Evolutionary conservation across 2,888 invertebrate genomes (phyloP).

Genomic region (Eudemis profundana): DNA sequence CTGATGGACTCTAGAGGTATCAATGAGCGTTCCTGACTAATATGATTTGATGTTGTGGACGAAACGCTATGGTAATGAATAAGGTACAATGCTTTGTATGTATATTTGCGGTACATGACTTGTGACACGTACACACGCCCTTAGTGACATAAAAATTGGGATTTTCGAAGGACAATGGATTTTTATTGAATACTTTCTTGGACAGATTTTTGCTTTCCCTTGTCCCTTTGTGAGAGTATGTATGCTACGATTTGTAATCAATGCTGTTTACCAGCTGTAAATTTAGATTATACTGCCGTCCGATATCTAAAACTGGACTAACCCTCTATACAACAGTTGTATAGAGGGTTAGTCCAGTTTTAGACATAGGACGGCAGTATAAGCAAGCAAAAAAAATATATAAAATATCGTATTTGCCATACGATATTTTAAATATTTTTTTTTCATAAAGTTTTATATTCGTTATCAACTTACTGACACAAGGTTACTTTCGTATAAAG

Average conservation of each 20-base stretch:
- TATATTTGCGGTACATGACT: slow-evolving; percentile 62
- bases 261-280: too few species aligned
- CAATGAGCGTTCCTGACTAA: slow-evolving; percentile 30
- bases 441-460: too few species aligned
- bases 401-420: too few species aligned
- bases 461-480: too few species aligned
- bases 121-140: slow-evolving; percentile 65
- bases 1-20: not conserved
- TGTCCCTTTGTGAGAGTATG: slow-evolving; percentile 13
- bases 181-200: not conserved
- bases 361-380: too few species aligned
- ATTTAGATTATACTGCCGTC: too few species aligned
- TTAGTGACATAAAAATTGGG: slow-evolving; percentile 16
- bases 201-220: slow-evolving; percentile 8
- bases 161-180: slow-evolving; percentile 33
- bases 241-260: not conserved
- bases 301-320: too few species aligned
- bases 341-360: too few species aligned
- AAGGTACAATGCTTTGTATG: slow-evolving; percentile 62
- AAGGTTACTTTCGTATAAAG: too few species aligned
- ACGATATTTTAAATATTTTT: too few species aligned
- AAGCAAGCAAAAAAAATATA: too few species aligned
- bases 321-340: too few species aligned
- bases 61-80: slow-evolving; percentile 67
- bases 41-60: slow-evolving; percentile 52